These are phyloP conservation scores for Benthochromis sp. DNA, from an alignment of 2,113 vertebrate genomes.

Conservation along the genomic window DNA sequence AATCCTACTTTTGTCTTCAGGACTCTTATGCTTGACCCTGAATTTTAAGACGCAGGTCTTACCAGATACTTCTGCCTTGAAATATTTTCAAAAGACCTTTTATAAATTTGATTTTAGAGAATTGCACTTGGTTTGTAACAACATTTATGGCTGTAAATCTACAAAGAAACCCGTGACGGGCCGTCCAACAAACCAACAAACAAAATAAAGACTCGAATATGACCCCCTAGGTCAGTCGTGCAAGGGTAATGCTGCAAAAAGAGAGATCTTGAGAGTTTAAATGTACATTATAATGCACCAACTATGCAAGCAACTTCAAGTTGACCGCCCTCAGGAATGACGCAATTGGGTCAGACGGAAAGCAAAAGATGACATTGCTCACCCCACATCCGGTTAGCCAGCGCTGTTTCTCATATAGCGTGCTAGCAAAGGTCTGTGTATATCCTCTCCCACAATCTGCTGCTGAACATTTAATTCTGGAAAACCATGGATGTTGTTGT, in stretches of 20 bases:
- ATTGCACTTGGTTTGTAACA: background rate
- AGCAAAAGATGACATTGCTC: background rate
- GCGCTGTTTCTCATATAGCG: background rate
- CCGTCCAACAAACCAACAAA: background rate
- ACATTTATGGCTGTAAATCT: background rate
- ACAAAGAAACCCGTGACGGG: background rate
- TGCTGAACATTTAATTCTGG: background rate
- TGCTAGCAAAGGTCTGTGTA: background rate
- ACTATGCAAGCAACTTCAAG: background rate
- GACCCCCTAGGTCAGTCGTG: background rate
- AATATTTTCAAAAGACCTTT: background rate
- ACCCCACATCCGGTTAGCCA: background rate
- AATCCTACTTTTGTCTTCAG: background rate
- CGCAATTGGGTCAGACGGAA: background rate
- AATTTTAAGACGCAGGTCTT: background rate
- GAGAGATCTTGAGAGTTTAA: background rate
- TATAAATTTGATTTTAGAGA: background rate
- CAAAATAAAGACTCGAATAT: background rate
- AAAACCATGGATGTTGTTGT: background rate
- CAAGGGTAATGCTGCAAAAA: background rate
- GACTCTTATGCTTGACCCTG: background rate
- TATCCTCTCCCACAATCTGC: background rate
- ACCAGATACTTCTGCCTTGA: background rate
- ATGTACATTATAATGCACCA: background rate
- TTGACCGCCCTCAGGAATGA: background rate